phyloP scores from a whole-genome alignment of 1,140 invertebrate species.

The Drosophila seguyi region DNA sequence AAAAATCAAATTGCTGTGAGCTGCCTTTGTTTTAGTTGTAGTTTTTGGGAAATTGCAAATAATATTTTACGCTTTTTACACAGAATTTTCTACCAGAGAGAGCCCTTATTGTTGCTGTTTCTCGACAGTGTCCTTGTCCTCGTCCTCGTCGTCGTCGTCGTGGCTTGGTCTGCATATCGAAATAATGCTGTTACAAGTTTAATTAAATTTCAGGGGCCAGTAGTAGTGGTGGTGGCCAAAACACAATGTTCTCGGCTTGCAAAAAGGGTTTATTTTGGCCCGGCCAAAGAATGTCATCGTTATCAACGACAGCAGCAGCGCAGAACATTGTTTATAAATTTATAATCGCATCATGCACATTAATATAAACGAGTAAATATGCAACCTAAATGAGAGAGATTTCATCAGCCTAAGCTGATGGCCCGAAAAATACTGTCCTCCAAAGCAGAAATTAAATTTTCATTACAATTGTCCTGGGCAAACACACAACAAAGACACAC shows the following conservation, averaged over 20 bases:
- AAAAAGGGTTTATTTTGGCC: conserved; percentile 21
- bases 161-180: conserved; percentile 54
- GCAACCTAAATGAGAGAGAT: conserved; percentile 18
- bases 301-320: conserved; percentile 15
- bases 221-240: conserved; percentile 29
- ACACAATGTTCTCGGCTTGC: conserved; percentile 18
- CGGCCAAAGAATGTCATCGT: conserved; percentile 3
- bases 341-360: conserved; percentile 9
- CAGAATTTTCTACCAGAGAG: conserved; percentile 49
- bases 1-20: conserved; percentile 22
- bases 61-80: conserved; percentile 65
- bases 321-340: conserved; percentile 12
- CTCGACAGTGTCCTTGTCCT: conserved; percentile 35
- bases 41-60: conserved; percentile 48
- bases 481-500: conserved; percentile 18
- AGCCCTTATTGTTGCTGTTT: conserved; percentile 26
- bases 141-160: conserved; percentile 15
- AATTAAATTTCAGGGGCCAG: conserved; percentile 54
- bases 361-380: conserved; percentile 11
- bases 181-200: conserved; percentile 67
- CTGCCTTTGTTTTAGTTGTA: conserved; percentile 12
- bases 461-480: conserved; percentile 43
- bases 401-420: conserved; percentile 11
- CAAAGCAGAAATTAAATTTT: conserved; percentile 56
- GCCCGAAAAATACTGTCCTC: conserved; percentile 16